A percentile compares a stretch with the other conserved stretches of the same genome.
Conservation (phyloP, 2,113 vertebrate genomes). For the Epinephelus cyanopodus region DNA sequence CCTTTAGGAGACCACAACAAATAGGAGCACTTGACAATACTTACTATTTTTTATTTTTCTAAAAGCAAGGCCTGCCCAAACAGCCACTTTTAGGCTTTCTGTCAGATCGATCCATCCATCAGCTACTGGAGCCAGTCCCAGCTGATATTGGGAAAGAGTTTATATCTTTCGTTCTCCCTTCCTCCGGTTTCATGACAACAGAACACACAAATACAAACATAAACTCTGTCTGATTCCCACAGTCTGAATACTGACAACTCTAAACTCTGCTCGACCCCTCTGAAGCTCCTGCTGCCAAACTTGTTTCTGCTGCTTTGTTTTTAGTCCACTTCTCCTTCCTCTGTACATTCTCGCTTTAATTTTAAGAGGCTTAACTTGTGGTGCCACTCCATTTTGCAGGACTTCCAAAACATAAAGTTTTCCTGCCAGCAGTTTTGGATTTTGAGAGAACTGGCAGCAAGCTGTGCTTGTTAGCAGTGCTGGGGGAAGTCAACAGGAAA, state of each 20-base stretch:
- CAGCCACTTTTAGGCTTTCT: too few species aligned
- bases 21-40: not conserved
- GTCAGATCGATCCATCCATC: not conserved
- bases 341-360: not conserved
- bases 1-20: too few species aligned
- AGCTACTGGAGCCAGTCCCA: not conserved
- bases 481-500: conserved; percentile 13
- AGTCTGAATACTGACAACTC: not conserved
- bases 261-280: conserved; percentile 23
- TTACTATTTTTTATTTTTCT: too few species aligned
- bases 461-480: not conserved
- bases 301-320: not conserved
- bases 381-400: conserved; percentile 17
- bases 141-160: not conserved
- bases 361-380: conserved; percentile 11
- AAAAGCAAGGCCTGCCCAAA: not conserved
- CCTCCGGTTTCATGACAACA: not conserved
- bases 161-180: too few species aligned
- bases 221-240: not conserved
- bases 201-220: not conserved
- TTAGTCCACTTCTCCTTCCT: not conserved
- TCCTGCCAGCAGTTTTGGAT: not conserved
- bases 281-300: not conserved
- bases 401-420: conserved; percentile 15
- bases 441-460: conserved; percentile 12